Evolutionary conservation across 2,797 vertebrate genomes (phyloP).

Genomic region (Alca torda): DNA sequence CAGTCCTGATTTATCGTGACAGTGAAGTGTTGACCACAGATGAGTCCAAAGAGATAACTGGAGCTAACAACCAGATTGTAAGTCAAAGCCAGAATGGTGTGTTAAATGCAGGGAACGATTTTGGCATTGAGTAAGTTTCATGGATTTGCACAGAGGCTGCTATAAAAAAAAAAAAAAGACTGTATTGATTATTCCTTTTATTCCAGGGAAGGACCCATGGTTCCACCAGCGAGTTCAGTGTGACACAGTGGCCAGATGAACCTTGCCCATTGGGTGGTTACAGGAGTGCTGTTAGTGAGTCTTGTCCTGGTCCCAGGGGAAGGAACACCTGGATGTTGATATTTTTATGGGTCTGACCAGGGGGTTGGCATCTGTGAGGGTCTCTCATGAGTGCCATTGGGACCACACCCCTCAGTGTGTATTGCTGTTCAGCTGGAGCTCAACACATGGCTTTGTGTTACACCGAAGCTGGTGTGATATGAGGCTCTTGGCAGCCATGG

Average conservation of each 20-base stretch:
- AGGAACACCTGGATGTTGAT: not conserved
- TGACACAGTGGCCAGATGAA: not conserved
- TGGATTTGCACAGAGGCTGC: not conserved
- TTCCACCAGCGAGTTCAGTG: not conserved
- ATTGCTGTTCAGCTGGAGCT: not conserved
- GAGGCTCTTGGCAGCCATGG: not conserved
- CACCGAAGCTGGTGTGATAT: accelerated
- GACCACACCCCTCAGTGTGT: accelerated
- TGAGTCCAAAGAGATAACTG: not conserved
- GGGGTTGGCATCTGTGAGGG: not conserved
- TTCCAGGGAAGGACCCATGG: not conserved
- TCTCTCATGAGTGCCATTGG: not conserved
- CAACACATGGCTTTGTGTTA: not conserved
- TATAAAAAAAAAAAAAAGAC: not conserved
- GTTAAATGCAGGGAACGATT: not conserved
- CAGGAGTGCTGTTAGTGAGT: not conserved
- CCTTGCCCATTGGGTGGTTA: not conserved
- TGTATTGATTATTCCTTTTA: not conserved
- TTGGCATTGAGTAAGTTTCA: not conserved
- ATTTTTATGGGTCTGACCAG: not conserved
- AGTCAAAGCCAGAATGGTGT: not conserved
- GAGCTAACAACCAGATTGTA: not conserved
- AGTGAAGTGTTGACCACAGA: not conserved
- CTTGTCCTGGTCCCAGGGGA: not conserved
- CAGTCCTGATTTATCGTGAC: not conserved